These are phyloP conservation scores for Ruditapes philippinarum DNA, from an alignment of 1,140 invertebrate species.

Conservation along the genomic window DNA sequence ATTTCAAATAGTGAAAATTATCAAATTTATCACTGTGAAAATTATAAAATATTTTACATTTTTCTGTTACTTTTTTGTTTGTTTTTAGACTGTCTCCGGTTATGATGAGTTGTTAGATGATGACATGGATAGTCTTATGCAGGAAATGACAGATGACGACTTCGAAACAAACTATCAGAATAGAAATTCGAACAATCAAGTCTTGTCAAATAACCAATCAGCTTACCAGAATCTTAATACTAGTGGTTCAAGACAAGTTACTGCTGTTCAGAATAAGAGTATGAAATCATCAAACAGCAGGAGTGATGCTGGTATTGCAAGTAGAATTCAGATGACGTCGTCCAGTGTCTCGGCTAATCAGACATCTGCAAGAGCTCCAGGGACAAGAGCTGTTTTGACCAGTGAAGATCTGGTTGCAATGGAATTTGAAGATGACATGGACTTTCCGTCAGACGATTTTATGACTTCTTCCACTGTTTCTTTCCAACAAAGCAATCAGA, in stretches of 20 bases:
- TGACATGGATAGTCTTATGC: conserved; percentile 38
- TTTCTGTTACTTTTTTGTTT: too few species aligned
- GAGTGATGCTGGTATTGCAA: background rate
- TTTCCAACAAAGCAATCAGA: background rate
- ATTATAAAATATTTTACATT: too few species aligned
- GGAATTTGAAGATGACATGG: conserved; percentile 53
- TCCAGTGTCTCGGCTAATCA: background rate
- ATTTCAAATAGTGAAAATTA: too few species aligned
- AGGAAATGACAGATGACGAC: conserved; percentile 6
- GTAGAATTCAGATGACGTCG: background rate
- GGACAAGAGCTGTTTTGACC: background rate
- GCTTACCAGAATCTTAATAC: background rate
- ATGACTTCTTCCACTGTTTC: background rate
- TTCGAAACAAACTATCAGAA: background rate
- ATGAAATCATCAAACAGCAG: background rate
- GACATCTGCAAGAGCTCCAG: background rate
- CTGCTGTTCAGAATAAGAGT: background rate
- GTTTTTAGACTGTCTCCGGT: conserved; percentile 21
- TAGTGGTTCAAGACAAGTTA: background rate
- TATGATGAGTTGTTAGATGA: conserved; percentile 54
- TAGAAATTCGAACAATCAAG: background rate
- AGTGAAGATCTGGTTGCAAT: conserved; percentile 31
- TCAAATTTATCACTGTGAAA: too few species aligned
- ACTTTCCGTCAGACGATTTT: conserved; percentile 38
- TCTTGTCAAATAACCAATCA: background rate